A percentile compares a stretch with the other conserved stretches of the same genome.
These are phyloP conservation scores for Tetranychus truncatus DNA, from an alignment of 2,888 invertebrate species.

Conservation along the genomic window DNA sequence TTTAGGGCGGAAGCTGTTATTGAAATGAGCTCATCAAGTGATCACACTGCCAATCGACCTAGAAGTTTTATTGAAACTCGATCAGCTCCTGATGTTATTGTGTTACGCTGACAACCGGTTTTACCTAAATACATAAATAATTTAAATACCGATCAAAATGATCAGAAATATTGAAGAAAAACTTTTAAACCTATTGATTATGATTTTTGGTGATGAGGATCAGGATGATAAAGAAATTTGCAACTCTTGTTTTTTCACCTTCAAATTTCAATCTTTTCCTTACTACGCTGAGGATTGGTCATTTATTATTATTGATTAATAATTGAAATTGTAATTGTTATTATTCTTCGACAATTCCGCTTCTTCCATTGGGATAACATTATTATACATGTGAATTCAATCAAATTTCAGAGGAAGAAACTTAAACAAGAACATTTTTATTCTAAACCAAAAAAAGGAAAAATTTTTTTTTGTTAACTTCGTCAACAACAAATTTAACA, in stretches of 20 bases:
- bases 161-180: background rate
- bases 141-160: background rate
- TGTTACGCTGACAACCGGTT: constrained; percentile 7
- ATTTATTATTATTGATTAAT: background rate
- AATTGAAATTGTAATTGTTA: background rate
- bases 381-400: background rate
- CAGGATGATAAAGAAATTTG: background rate
- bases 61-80: constrained; percentile 12
- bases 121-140: background rate
- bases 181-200: background rate
- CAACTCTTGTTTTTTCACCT: background rate
- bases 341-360: background rate
- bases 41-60: constrained; percentile 9
- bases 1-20: constrained; percentile 8
- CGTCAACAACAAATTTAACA: too few species aligned
- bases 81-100: constrained; percentile 10
- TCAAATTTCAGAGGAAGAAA: background rate
- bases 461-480: too few species aligned
- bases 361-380: background rate
- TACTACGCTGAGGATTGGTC: background rate
- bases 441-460: too few species aligned
- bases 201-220: background rate
- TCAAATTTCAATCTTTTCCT: too few species aligned
- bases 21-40: background rate
- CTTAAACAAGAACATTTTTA: too few species aligned